These are phyloP conservation scores for Drosophila hamatofila DNA, from an alignment of 2,888 invertebrate genomes.

Conservation along the genomic window DNA sequence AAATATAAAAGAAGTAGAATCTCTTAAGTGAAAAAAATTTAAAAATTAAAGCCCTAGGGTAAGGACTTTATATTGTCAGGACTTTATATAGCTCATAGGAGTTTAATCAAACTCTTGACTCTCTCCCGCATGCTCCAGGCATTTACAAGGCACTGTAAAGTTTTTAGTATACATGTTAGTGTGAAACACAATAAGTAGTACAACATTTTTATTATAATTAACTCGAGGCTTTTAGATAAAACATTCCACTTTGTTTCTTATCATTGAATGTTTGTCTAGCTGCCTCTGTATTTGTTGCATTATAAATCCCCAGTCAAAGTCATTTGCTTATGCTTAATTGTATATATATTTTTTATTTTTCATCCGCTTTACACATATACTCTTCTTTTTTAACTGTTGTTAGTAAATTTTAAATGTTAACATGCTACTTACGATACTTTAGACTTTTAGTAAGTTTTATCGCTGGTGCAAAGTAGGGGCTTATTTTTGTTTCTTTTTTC, in stretches of 20 bases:
- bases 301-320: constrained; percentile 29
- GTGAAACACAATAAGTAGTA: neutral
- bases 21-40: neutral
- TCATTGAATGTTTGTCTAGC: neutral
- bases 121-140: neutral
- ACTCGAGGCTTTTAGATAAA: constrained; percentile 5
- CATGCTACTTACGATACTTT: constrained; percentile 65
- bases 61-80: neutral
- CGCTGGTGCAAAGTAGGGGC: constrained; percentile 56
- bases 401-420: constrained; percentile 58
- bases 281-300: neutral
- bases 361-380: constrained; percentile 41
- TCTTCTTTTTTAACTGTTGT: constrained; percentile 16
- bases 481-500: neutral
- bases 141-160: neutral
- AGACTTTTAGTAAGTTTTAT: constrained; percentile 32
- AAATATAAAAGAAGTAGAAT: neutral
- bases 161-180: neutral
- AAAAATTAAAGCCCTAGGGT: no score
- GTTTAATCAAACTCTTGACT: neutral
- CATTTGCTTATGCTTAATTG: constrained; percentile 42
- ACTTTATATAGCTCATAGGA: no score
- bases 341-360: constrained; percentile 60
- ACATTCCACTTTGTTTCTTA: constrained; percentile 12
- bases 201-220: neutral